phyloP scores from a whole-genome alignment of 2,888 invertebrate species.

The Pediacus dermestoides region DNA sequence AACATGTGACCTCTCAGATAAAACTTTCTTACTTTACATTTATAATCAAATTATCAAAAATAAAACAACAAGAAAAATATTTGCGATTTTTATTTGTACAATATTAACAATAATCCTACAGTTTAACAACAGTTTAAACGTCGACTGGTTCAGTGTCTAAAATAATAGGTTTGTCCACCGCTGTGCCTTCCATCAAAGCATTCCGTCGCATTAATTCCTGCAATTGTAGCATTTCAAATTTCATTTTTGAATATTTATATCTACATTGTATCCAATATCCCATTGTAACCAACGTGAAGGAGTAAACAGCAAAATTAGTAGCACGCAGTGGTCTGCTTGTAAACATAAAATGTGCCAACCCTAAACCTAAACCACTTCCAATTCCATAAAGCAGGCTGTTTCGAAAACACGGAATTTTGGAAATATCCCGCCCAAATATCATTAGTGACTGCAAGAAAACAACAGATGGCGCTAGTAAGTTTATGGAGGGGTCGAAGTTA shows the following conservation, averaged over 20 bases:
- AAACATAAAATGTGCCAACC: slow-evolving; percentile 67
- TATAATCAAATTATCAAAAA: no score
- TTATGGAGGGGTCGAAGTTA: no score
- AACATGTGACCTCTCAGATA: no score
- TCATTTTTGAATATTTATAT: slow-evolving; percentile 64
- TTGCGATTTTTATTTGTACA: no score
- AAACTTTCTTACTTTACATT: no score
- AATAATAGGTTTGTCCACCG: slow-evolving; percentile 48
- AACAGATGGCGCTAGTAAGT: slow-evolving; percentile 1
- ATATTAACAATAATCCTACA: no score
- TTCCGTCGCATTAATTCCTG: slow-evolving; percentile 61
- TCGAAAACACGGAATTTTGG: slow-evolving; percentile 77
- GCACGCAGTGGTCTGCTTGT: slow-evolving; percentile 66
- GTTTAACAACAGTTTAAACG: slow-evolving; percentile 16
- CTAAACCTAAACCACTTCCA: slow-evolving; percentile 63
- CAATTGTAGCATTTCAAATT: slow-evolving; percentile 62
- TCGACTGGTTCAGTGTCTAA: slow-evolving; percentile 15
- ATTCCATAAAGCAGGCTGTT: slow-evolving; percentile 74
- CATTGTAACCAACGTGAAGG: slow-evolving; percentile 63
- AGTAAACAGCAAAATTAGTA: slow-evolving; percentile 63
- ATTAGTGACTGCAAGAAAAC: slow-evolving; percentile 52
- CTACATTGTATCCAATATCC: slow-evolving; percentile 69
- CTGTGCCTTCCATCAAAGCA: slow-evolving; percentile 62
- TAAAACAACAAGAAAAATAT: no score
- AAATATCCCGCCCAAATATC: slow-evolving; percentile 68